Evolutionary conservation across 2,797 vertebrate genomes (phyloP), one percentile per base, ranked within the genome.

Genomic region (Lutjanus campechanus): DNA sequence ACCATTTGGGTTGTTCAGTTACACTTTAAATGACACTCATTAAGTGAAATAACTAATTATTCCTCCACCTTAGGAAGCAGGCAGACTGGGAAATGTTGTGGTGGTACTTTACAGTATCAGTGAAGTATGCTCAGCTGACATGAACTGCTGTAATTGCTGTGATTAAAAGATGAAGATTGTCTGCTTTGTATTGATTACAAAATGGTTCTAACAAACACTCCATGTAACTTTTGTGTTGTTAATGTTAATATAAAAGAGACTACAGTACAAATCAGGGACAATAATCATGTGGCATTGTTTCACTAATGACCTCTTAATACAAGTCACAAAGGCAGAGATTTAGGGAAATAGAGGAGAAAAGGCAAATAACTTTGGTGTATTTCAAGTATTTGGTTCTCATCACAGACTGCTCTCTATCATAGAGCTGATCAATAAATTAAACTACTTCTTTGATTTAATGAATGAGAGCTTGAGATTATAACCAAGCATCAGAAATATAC

Each of bases 11-110:
- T 81, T 60, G 44, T 65, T 81, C 41, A 17, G 22, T 67, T 69
- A 58, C 59, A 78, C 82, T 83, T 79, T 29, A 74, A 79, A 85
- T 53, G 43, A 77, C 3, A 9, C 53, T 68, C 64, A 53, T 76
- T 54, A 22, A 47, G 16, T 25, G 16, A 62, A 44, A 36, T 36
- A 36, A 36, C 5, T 36, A 36, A 70, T 73, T 74, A 44, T 65
- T 72, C 17, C 66, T 44, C 25, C n/a, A 58, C 49, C 43, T 61
- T 66, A 40, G 50, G 41, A 54, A 66, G 50, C 58, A 72, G 54
- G 17, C 7, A 9, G 50, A 72, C 46, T 11, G 36, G 49, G 17
- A 71, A 56, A 44, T 58, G 49, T 60, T 20, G 12, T 20, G 41
- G 11, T 36, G 62, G 10, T 46, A 49, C 9, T 62, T 62, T 16